A percentile compares a stretch with the other conserved stretches of the same genome.
Evolutionary conservation across 2,888 invertebrate species (phyloP).

Genomic region (Eupithecia abbreviata): DNA sequence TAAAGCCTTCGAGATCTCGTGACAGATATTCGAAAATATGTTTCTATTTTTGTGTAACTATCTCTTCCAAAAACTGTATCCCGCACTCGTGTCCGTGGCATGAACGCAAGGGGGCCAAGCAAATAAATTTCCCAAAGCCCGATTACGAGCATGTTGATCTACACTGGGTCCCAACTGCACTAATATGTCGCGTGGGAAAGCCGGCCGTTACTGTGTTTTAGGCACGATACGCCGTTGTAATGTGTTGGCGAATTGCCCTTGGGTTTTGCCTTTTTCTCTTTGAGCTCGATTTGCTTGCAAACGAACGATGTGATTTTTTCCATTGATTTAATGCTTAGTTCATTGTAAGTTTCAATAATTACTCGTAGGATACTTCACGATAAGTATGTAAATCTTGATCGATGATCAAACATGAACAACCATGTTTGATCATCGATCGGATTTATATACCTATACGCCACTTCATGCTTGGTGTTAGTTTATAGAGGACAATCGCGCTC

Average conservation of each 20-base stretch:
- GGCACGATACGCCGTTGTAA: slow-evolving; percentile 20
- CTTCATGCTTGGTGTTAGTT: not conserved
- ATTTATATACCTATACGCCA: not conserved
- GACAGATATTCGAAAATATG: not conserved
- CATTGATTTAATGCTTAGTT: not conserved
- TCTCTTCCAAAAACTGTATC: slow-evolving; percentile 43
- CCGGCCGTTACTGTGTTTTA: slow-evolving; percentile 47
- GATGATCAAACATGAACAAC: too few relatives aligned
- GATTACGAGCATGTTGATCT: slow-evolving; percentile 69
- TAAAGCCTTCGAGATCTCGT: not conserved
- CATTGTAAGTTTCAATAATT: not conserved
- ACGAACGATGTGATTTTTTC: not conserved
- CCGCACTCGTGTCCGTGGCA: slow-evolving; percentile 41
- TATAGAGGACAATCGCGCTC: not conserved
- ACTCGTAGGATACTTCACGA: not conserved
- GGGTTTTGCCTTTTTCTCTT: slow-evolving; percentile 20
- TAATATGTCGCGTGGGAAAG: slow-evolving; percentile 70
- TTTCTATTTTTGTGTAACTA: not conserved
- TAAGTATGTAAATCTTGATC: not conserved
- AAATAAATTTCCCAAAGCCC: slow-evolving; percentile 77
- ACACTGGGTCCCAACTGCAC: slow-evolving; percentile 70
- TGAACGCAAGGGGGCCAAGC: slow-evolving; percentile 54
- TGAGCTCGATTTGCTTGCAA: not conserved
- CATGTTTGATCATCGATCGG: not conserved
- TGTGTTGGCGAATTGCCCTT: slow-evolving; percentile 14